phyloP scores from a whole-genome alignment of 2,797 vertebrate species.

The Esox masquinongy region DNA sequence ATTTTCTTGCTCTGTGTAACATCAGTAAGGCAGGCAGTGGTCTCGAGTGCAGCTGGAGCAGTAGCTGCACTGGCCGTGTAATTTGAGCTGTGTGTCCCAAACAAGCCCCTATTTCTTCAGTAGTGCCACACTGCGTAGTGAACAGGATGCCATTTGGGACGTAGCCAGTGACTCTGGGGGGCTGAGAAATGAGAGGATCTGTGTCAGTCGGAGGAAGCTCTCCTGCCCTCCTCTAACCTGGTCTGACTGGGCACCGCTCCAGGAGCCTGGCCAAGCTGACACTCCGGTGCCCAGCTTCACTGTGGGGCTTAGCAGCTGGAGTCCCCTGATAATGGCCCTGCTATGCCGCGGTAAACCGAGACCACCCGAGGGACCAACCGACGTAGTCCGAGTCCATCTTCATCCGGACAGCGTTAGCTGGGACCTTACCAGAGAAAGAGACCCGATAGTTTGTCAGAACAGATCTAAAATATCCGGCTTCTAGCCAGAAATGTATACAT shows the following conservation, averaged over 20 bases:
- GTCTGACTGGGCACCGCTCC: slow-evolving; percentile 25
- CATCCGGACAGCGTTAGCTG: slow-evolving; percentile 42
- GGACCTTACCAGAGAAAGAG: slow-evolving; percentile 25
- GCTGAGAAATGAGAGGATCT: slow-evolving; percentile 15
- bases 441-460: slow-evolving; percentile 10
- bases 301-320: slow-evolving; percentile 13
- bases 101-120: neutral
- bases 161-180: slow-evolving; percentile 5
- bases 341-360: neutral
- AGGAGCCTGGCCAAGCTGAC: slow-evolving; percentile 18
- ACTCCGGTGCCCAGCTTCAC: slow-evolving; percentile 23
- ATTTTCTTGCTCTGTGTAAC: neutral
- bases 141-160: neutral
- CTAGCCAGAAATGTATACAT: neutral
- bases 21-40: neutral
- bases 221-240: neutral
- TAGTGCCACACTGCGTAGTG: neutral
- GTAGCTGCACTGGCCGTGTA: neutral
- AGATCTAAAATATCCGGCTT: slow-evolving; percentile 22
- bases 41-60: neutral
- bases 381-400: slow-evolving; percentile 37
- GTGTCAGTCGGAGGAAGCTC: slow-evolving; percentile 6
- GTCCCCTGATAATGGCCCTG: neutral
- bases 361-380: slow-evolving; percentile 8
- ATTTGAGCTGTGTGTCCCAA: neutral